These are phyloP conservation scores for Drosophila mimica DNA, from an alignment of 2,888 invertebrate species.

Conservation along the genomic window DNA sequence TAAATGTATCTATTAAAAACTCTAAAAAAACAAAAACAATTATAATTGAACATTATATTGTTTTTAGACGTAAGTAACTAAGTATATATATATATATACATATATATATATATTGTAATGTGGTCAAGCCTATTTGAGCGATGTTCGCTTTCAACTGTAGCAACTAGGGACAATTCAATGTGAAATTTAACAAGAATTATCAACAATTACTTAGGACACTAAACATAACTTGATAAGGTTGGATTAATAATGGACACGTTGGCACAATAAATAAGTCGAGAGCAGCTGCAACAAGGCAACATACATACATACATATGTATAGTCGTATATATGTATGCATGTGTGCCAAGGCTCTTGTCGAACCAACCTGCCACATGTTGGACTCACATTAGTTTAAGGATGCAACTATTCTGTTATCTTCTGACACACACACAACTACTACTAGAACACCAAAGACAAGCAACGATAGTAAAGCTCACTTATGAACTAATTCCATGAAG, in stretches of 20 bases:
- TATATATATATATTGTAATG: slow-evolving; percentile 55
- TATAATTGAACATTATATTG: slow-evolving; percentile 45
- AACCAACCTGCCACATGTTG: slow-evolving; percentile 58
- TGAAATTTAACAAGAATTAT: slow-evolving; percentile 50
- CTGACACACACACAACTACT: slow-evolving; percentile 36
- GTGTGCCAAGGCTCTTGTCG: slow-evolving; percentile 27
- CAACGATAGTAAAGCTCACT: slow-evolving; percentile 67
- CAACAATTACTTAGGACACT: slow-evolving; percentile 37
- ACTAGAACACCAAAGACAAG: slow-evolving; percentile 57
- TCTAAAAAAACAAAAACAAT: slow-evolving; percentile 11
- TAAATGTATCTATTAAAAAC: slow-evolving; percentile 38
- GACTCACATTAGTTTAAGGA: slow-evolving; percentile 54
- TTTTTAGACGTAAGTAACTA: slow-evolving; percentile 38
- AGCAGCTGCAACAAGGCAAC: background rate
- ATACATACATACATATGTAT: background rate
- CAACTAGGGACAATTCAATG: slow-evolving; percentile 67
- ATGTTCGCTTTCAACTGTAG: slow-evolving; percentile 83
- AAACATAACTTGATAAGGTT: slow-evolving; percentile 34
- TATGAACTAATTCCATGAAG: slow-evolving; percentile 52
- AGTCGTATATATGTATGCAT: background rate
- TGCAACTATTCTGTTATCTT: slow-evolving; percentile 55
- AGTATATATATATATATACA: slow-evolving; percentile 41
- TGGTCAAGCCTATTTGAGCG: slow-evolving; percentile 77
- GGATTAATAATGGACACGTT: slow-evolving; percentile 28
- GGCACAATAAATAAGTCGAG: slow-evolving; percentile 10